phyloP scores from a whole-genome alignment of 2,888 invertebrate genomes.

The Mycalesis mineus region DNA sequence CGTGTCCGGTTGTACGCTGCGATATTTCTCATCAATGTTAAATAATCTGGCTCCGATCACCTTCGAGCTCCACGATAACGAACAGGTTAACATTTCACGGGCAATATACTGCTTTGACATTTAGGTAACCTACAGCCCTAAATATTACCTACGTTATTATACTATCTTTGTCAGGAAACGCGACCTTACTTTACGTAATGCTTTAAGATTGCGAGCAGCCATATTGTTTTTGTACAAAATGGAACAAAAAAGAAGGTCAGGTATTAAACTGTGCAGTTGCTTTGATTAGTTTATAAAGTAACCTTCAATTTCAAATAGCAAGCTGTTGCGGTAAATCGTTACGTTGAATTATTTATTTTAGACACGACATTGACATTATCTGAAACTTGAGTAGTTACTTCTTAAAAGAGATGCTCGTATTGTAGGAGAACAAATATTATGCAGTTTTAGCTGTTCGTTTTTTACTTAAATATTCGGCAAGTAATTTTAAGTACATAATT shows the following conservation, averaged over 20 bases:
- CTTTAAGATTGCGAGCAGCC: no score
- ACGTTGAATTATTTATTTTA: no score
- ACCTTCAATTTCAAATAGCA: slow-evolving; percentile 6
- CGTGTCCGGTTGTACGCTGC: slow-evolving; percentile 10
- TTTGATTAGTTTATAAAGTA: slow-evolving; percentile 6
- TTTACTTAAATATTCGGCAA: no score
- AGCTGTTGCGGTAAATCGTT: neutral
- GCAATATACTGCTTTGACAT: slow-evolving; percentile 34
- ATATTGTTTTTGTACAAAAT: slow-evolving; percentile 5
- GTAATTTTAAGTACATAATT: no score
- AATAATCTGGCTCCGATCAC: slow-evolving; percentile 28
- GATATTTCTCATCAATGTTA: slow-evolving; percentile 17
- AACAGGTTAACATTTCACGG: slow-evolving; percentile 37
- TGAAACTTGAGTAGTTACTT: neutral
- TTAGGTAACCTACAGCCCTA: slow-evolving; percentile 4
- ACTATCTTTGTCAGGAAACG: slow-evolving; percentile 2
- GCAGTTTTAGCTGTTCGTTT: no score
- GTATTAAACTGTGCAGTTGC: slow-evolving; percentile 7
- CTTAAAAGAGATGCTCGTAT: no score
- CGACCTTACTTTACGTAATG: slow-evolving; percentile 4
- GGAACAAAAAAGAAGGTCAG: slow-evolving; percentile 21
- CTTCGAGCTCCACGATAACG: slow-evolving; percentile 29
- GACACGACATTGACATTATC: neutral
- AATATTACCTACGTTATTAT: neutral
- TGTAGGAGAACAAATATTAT: no score